These are phyloP conservation scores for Polymixis lichenea DNA, from an alignment of 2,888 invertebrate species.

Conservation along the genomic window DNA sequence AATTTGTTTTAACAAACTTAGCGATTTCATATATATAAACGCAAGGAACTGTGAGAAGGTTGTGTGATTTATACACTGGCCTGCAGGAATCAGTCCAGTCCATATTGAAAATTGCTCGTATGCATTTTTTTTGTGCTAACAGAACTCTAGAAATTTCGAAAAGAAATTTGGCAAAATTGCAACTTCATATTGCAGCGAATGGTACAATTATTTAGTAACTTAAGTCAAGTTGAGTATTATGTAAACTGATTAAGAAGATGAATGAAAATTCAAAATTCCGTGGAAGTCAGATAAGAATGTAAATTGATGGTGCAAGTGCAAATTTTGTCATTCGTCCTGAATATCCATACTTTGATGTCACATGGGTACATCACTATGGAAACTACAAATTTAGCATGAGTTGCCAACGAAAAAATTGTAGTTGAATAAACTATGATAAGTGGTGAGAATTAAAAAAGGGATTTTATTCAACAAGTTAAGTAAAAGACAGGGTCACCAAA, in stretches of 20 bases:
- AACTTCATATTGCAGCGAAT: neutral
- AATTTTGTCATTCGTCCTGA: neutral
- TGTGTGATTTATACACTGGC: no score
- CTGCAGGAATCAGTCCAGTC: no score
- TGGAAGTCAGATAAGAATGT: neutral
- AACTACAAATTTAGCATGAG: neutral
- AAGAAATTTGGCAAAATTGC: no score
- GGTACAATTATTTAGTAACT: neutral
- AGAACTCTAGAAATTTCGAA: no score
- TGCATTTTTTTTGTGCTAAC: no score
- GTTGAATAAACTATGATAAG: no score
- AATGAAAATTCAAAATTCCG: neutral
- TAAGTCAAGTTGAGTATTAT: neutral
- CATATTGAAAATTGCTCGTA: no score
- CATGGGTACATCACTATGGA: constrained; percentile 3
- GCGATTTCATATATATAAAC: no score
- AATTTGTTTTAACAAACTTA: no score
- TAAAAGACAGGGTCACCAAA: neutral
- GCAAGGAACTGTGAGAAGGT: no score
- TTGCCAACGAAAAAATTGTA: neutral
- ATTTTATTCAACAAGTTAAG: neutral
- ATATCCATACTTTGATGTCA: neutral
- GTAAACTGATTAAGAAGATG: neutral
- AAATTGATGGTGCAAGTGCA: neutral
- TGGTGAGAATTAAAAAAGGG: neutral